Base-by-base conservation (phyloP, 1,140 invertebrate species). In the Leptinotarsa texana region DNA sequence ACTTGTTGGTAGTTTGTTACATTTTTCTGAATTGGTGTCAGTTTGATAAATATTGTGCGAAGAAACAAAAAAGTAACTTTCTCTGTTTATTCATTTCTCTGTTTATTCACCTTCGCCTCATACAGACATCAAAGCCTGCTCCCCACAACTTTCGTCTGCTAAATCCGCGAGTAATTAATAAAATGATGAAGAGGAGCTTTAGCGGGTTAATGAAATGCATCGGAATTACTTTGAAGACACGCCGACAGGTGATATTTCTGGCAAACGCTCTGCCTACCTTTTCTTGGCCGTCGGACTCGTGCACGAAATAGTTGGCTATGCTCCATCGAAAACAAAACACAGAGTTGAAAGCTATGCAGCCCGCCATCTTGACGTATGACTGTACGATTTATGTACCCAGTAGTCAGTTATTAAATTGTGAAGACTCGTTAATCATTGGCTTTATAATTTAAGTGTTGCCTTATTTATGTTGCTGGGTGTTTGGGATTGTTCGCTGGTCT, bases 321-420 rank as follows among this genome's bases (percentile, higher is more conserved):
- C 33, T 77, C 76, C 76, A 77, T 61, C 74, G 72, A 75, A 77
- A 77, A 77, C 76, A 75, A 77, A 69, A 74, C 73, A 75, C n/a
- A 61, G 33, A 71, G 61, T 22, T 33, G 67, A 63, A 75, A 70
- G 62, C 68, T 65, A 68, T 67, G 69, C 61, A 77, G 5, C n/a
- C 76, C 49, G 74, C 73, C 76, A 74, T 74, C 70, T 74, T 77
- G 74, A 73, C 71, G 21, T 49, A 69, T 75, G 77, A 75, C 61
- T 70, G 57, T 21, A 65, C 69, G 72, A 80, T 80, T 80, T 80
- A 80, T 75, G 71, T 69, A 48, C 67, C 67, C 63, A 51, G 74
- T 79, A 75, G 74, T 72, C 73, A 75, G 72, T 80, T 79, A 80
- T 80, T 80, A 80, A 78, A 78, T 80, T 74, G 69, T 78, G 75